Conservation (phyloP, 2,113 vertebrate species). For the Cettia cetti region DNA sequence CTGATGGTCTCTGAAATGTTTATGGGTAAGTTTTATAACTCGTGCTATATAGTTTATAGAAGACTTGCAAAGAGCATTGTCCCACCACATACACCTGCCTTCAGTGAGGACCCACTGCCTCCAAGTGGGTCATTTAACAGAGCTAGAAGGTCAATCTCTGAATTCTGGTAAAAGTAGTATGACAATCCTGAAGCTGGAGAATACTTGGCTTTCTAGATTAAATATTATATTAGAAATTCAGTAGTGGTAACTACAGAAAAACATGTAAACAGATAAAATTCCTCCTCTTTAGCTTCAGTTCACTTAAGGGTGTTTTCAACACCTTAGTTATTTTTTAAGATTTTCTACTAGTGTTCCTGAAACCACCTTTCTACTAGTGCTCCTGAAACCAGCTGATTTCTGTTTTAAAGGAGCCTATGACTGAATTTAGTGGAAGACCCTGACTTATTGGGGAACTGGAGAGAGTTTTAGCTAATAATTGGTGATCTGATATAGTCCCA, state of each 20-base stretch:
- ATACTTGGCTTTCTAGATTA: not conserved
- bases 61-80: not conserved
- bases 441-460: not conserved
- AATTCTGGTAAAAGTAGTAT: not conserved
- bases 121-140: not conserved
- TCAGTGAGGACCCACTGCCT: not conserved
- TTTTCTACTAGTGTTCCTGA: not conserved
- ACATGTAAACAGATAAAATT: not conserved
- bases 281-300: not conserved
- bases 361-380: not conserved
- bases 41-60: not conserved
- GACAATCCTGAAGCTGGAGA: not conserved
- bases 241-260: not conserved
- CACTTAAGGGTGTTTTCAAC: not conserved
- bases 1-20: not conserved
- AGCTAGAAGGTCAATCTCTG: not conserved
- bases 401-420: not conserved
- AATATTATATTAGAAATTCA: not conserved
- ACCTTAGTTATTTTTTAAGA: not conserved
- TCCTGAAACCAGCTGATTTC: not conserved
- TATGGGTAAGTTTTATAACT: not conserved
- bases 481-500: not conserved
- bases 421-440: not conserved
- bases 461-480: not conserved
- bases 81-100: not conserved